A percentile compares a stretch with the other conserved stretches of the same genome.
These are phyloP conservation scores for Elgonia sp. DNA, from an alignment of 2,888 invertebrate genomes.

Conservation along the genomic window DNA sequence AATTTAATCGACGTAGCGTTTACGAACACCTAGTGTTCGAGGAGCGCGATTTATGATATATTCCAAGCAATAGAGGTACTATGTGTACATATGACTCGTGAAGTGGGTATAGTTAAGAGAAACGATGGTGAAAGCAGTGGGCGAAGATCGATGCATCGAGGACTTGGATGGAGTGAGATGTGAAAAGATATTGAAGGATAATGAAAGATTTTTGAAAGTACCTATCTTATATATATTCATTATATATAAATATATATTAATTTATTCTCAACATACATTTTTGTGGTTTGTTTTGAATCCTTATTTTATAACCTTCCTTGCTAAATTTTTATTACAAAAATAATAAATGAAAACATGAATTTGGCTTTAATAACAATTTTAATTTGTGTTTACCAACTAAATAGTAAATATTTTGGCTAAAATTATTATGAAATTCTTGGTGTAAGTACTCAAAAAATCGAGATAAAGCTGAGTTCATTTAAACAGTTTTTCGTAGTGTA, in stretches of 20 bases:
- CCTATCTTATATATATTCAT: conserved; percentile 86
- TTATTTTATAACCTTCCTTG: no score
- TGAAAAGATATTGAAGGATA: conserved; percentile 78
- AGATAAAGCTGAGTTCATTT: no score
- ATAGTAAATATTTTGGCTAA: no score
- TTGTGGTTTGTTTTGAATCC: conserved; percentile 55
- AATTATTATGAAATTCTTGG: no score
- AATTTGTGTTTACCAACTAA: no score
- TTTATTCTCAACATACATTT: conserved; percentile 86
- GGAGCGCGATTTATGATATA: conserved; percentile 81
- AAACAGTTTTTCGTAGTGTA: no score
- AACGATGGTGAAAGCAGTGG: conserved; percentile 57
- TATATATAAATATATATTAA: conserved; percentile 86
- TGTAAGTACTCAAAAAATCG: no score
- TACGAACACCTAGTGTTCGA: conserved; percentile 84
- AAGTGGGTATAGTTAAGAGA: conserved; percentile 75
- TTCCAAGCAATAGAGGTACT: conserved; percentile 85
- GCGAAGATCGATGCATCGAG: conserved; percentile 65
- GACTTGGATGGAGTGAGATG: conserved; percentile 72
- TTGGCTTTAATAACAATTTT: background rate
- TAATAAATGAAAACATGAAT: no score
- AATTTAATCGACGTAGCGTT: conserved; percentile 81
- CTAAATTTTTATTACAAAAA: no score
- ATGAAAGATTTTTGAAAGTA: conserved; percentile 85
- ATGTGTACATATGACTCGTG: conserved; percentile 80